Evolutionary conservation across 2,113 vertebrate genomes (phyloP), one percentile per base, ranked within the genome.

Genomic region (Salvelinus fontinalis): DNA sequence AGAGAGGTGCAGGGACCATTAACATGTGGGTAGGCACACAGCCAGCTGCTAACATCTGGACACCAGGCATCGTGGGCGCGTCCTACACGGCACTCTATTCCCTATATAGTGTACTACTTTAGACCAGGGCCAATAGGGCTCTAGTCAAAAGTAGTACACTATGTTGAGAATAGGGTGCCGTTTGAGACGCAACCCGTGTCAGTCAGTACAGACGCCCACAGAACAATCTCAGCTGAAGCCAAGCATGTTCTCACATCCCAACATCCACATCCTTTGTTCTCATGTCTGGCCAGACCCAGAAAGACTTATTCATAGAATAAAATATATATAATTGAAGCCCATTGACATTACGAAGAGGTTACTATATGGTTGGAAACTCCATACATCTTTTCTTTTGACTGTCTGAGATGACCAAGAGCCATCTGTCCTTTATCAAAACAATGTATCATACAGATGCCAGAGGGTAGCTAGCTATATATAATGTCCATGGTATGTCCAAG

Each of bases 31-130:
- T 67, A 73, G n/a, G 79, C 81, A 73, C 84, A 75, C 84, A 79
- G 49, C 4, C 73, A 67, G 74, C 75, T 74, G 78, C 64, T 75
- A 80, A 88, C 87, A 88, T 90, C 86, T 92, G 90, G 83, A 74
- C 74, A 20, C 75, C 90, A 93, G 89, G 39, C 39, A 44, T 1
- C 20, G 22, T 14, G 66, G 64, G 75, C 16, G 4, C 4, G 3
- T 54, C 4, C 51, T 18, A 54, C 1, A 54, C 3, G 12, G 51
- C 51, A 54, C 51, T 3, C 14, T 54, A 54, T 18, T 54, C 13
- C 51, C 51, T 54, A 54, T 54, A 18, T 18, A 54, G 51, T 18
- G 16, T 16, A 54, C 51, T 18, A 54, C 51, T 5, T 54, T 54
- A 11, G 51, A 54, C 51, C 4, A 54, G 16, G 16, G 51, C 3